phyloP scores from a whole-genome alignment of 2,113 vertebrate species.

The Ursus arctos region DNA sequence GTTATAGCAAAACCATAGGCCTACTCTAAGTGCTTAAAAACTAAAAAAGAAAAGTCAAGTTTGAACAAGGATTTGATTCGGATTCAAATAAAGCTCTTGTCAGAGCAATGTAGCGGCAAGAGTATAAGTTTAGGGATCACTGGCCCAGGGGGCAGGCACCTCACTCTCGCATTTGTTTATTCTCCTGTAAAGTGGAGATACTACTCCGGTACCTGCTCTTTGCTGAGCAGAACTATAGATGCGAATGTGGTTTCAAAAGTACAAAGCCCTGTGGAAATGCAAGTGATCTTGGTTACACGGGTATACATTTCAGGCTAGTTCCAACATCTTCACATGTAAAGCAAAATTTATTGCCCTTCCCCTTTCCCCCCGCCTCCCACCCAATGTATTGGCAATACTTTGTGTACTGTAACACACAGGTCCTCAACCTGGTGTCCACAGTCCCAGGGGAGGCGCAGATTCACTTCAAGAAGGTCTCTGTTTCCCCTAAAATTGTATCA shows the following conservation, averaged over 20 bases:
- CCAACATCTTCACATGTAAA: neutral
- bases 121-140: neutral
- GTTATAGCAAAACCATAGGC: neutral
- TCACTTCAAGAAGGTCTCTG: neutral
- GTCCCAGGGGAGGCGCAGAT: neutral
- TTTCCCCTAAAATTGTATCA: neutral
- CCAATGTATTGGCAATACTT: neutral
- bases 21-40: neutral
- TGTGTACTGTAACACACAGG: neutral
- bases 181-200: neutral
- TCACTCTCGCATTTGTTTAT: neutral
- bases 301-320: neutral
- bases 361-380: too few relatives aligned
- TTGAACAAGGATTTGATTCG: constrained; percentile 33
- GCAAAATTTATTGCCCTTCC: neutral
- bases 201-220: neutral
- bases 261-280: neutral
- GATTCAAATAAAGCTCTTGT: constrained; percentile 16
- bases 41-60: constrained; percentile 29
- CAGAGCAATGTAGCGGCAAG: neutral
- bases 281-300: neutral
- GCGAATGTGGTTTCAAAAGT: neutral
- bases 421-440: neutral
- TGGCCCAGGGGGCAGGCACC: neutral
- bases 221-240: neutral